Base-by-base conservation (phyloP, 2,113 vertebrate genomes). In the Hippocampus zosterae region DNA sequence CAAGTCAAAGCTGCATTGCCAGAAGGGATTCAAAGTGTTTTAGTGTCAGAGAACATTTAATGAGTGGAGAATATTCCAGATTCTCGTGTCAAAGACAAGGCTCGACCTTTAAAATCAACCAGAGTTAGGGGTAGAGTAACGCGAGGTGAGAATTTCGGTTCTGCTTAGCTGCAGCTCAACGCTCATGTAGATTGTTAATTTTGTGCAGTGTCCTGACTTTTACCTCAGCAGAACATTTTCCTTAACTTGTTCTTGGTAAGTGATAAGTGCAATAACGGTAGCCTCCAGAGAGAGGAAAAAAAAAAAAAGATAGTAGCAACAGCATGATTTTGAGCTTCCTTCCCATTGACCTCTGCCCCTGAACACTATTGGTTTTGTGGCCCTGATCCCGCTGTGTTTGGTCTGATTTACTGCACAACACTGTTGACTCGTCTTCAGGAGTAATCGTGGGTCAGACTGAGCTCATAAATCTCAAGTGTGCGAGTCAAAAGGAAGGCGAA, bases 291-390 rank as follows among this genome's bases (percentile, higher is more conserved):
- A 44, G 16, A 50, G 15, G 41, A 4, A 48, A 16, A 46, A 48
- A 48, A 16, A 46, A 48, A 23, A 42, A 44, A 64, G 62, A 64
- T 64, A 60, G 57, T 19, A 60, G 57, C 57, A 33, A 18, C 21
- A 23, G 40, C 62, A 15, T 65, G 63, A 46, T 48, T 41, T 65
- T 46, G 63, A 46, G 63, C 42, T 46, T 65, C 63, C 41, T 65
- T 65, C 42, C 63, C 63, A 65, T 65, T 65, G 63, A 65, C 63
- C 41, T 64, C 40, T 65, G 41, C 42, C 42, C 63, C 25, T 65
- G 42, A 65, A 46, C 63, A 65, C 63, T 27, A 27, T 65, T 65
- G 63, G 63, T 46, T 65, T 65, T 46, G 63, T 27, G 23, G 42
- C 63, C 63, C 23, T 27, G 63, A 42, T 48, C 42, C 23, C 18